phyloP scores from a whole-genome alignment of 2,888 invertebrate species.

The Zelleria hepariella region DNA sequence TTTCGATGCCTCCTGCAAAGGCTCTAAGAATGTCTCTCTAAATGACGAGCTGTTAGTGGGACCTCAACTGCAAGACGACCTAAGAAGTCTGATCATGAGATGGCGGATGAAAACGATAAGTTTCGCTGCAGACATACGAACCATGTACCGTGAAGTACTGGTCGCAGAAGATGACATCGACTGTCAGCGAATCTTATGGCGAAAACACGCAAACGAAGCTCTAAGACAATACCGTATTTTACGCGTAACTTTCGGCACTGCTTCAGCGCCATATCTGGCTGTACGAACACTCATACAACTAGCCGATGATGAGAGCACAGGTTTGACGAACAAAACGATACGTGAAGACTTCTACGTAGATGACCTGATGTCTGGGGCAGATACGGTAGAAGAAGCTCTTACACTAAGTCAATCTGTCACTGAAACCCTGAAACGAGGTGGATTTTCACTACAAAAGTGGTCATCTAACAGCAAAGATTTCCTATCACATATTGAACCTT shows the following conservation, averaged over 20 bases:
- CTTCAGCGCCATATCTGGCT: background rate
- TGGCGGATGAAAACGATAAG: conserved; percentile 18
- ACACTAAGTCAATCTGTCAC: background rate
- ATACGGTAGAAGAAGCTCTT: conserved; percentile 3
- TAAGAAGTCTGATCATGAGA: conserved; percentile 20
- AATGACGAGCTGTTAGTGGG: conserved; percentile 20
- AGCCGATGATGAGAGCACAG: conserved; percentile 11
- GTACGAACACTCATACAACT: background rate
- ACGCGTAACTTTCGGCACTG: conserved; percentile 12
- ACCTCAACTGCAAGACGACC: conserved; percentile 19
- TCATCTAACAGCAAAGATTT: conserved; percentile 14
- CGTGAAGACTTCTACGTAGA: conserved; percentile 12
- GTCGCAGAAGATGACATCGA: conserved; percentile 3
- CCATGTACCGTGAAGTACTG: conserved; percentile 24
- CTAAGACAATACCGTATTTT: conserved; percentile 6
- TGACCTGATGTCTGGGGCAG: conserved; percentile 6
- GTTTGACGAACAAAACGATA: conserved; percentile 7
- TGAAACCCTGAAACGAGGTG: background rate
- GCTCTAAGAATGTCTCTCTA: conserved; percentile 12
- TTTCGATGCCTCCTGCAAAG: conserved; percentile 12
- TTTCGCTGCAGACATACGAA: conserved; percentile 19
- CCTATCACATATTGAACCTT: conserved; percentile 7
- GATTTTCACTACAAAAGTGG: conserved; percentile 14
- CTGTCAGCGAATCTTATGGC: background rate
- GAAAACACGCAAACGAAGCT: background rate